Evolutionary conservation across 2,888 invertebrate genomes (phyloP).

Genomic region (Pasiphila rectangulata): DNA sequence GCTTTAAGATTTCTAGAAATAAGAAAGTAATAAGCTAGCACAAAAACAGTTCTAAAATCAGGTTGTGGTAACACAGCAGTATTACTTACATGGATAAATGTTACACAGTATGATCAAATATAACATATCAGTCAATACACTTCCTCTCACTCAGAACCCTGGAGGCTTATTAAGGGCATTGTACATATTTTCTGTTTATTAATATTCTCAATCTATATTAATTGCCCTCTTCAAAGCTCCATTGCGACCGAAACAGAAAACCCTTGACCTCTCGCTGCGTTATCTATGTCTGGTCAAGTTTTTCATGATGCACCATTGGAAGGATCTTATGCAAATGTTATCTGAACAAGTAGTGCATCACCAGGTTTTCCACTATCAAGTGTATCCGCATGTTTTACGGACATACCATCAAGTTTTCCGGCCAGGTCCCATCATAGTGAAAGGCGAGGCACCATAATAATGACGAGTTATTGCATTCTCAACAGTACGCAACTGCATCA

Average conservation of each 20-base stretch:
- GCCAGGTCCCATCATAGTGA: constrained; percentile 78
- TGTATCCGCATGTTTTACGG: constrained; percentile 70
- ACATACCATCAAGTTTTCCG: constrained; percentile 80
- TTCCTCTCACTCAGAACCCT: constrained; percentile 79
- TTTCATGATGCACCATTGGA: constrained; percentile 75
- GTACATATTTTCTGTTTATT: constrained; percentile 31
- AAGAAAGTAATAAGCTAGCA: background rate
- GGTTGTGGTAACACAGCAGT: constrained; percentile 65
- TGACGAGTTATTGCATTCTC: constrained; percentile 82
- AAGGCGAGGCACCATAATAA: constrained; percentile 80
- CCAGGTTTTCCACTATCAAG: constrained; percentile 80
- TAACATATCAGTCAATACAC: constrained; percentile 49
- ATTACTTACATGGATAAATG: constrained; percentile 76
- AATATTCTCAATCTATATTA: constrained; percentile 12
- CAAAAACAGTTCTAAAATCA: constrained; percentile 32
- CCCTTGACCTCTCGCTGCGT: constrained; percentile 77
- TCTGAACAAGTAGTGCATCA: constrained; percentile 66
- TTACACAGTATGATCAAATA: constrained; percentile 68
- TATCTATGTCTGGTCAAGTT: constrained; percentile 78
- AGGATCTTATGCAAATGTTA: constrained; percentile 38
- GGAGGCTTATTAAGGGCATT: constrained; percentile 73
- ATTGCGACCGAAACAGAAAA: constrained; percentile 78
- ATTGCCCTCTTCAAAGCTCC: constrained; percentile 73
- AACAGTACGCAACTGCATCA: constrained; percentile 62
- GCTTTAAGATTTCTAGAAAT: constrained; percentile 7